phyloP scores from a whole-genome alignment of 2,113 vertebrate species.

The Semnornis frantzii region DNA sequence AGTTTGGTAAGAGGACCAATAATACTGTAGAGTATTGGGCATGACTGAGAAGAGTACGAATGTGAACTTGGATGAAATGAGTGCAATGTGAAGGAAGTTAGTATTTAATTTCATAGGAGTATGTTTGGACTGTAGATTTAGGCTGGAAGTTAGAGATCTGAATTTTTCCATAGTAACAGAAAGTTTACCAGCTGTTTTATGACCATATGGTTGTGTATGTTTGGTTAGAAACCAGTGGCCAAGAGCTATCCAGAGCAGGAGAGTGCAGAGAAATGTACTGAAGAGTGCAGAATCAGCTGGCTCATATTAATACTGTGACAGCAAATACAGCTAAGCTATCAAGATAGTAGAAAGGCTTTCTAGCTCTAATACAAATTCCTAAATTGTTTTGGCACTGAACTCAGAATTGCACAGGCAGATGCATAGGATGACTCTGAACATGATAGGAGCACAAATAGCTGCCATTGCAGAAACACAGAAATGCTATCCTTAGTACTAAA shows the following conservation, averaged over 20 bases:
- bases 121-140: neutral
- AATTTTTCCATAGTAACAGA: neutral
- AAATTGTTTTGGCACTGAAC: slow-evolving; percentile 60
- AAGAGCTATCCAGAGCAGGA: neutral
- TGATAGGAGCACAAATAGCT: slow-evolving; percentile 33
- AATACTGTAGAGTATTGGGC: neutral
- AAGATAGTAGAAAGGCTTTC: slow-evolving; percentile 38
- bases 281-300: neutral
- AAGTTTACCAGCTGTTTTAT: neutral
- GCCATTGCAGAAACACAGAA: slow-evolving; percentile 2
- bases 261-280: neutral
- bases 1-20: slow-evolving; percentile 10
- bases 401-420: slow-evolving; percentile 8
- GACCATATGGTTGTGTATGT: neutral
- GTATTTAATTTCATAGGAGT: neutral
- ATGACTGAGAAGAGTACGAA: neutral
- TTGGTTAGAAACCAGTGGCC: neutral
- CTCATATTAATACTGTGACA: neutral
- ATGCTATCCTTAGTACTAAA: slow-evolving; percentile 28
- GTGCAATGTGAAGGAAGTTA: neutral
- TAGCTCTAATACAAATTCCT: slow-evolving; percentile 48
- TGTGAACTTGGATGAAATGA: neutral
- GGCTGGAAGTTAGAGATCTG: neutral
- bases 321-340: slow-evolving; percentile 58
- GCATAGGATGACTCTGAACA: slow-evolving; percentile 29